Evolutionary conservation across 2,113 vertebrate species (phyloP).

Genomic region (Eudyptes chrysolophus): DNA sequence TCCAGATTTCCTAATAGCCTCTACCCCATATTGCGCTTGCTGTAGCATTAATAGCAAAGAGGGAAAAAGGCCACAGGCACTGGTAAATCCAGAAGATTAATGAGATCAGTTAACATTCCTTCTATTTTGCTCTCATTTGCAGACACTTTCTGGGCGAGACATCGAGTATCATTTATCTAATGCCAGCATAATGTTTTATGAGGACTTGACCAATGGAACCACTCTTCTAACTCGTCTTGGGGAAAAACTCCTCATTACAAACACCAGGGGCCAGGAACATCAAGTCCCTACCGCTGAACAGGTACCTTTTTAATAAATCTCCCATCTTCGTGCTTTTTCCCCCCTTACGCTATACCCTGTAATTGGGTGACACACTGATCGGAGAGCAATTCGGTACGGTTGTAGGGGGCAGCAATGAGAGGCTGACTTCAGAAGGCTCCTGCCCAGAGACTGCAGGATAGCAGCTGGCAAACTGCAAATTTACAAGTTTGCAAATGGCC

Average conservation of each 20-base stretch:
- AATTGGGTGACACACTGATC: accelerated
- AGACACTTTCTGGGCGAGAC: conserved; percentile 88
- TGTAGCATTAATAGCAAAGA: not conserved
- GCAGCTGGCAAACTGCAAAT: not conserved
- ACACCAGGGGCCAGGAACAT: conserved; percentile 43
- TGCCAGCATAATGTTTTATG: conserved; percentile 68
- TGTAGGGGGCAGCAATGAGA: not conserved
- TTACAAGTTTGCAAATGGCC: not conserved
- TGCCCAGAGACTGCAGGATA: not conserved
- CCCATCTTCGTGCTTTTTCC: not conserved
- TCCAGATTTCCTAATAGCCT: not conserved
- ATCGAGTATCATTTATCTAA: conserved; percentile 88
- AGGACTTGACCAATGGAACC: conserved; percentile 84
- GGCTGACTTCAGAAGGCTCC: not conserved
- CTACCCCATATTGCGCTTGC: not conserved
- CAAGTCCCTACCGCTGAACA: not conserved
- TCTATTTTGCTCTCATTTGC: not conserved
- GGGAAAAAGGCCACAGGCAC: not conserved
- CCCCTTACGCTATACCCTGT: not conserved
- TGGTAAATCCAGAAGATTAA: not conserved
- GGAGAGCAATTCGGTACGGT: not conserved
- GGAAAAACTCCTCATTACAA: conserved; percentile 77
- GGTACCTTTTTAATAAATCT: not conserved
- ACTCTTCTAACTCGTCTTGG: conserved; percentile 80
- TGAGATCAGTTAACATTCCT: not conserved